Conservation (phyloP, 2,797 vertebrate genomes). For the Macropus fuliginosus region DNA sequence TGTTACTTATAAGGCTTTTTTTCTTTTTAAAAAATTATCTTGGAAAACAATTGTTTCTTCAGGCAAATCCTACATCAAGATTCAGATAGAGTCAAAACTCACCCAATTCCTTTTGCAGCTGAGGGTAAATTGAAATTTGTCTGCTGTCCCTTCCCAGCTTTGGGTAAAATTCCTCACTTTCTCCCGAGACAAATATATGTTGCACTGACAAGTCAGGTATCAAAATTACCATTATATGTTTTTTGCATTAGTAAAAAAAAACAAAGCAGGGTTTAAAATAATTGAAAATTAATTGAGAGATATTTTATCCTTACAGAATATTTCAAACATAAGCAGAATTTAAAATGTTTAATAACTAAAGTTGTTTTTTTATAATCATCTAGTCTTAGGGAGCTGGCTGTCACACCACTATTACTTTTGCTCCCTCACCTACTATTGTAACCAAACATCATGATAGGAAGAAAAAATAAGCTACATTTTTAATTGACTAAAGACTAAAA, state of each 20-base stretch:
- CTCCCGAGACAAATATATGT: neutral
- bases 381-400: neutral
- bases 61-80: slow-evolving; percentile 28
- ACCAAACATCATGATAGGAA: neutral
- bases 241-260: neutral
- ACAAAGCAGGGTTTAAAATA: neutral
- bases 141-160: slow-evolving; percentile 28
- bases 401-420: neutral
- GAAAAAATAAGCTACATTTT: neutral
- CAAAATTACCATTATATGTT: neutral
- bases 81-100: slow-evolving; percentile 13
- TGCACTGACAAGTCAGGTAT: slow-evolving; percentile 12
- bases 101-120: slow-evolving; percentile 4
- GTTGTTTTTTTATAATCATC: neutral
- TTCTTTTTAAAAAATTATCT: neutral
- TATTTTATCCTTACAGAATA: neutral
- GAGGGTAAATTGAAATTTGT: slow-evolving; percentile 34
- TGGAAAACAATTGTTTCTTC: slow-evolving; percentile 3
- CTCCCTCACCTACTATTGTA: neutral
- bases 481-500: neutral
- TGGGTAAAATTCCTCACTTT: slow-evolving; percentile 3
- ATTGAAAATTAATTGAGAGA: neutral
- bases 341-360: neutral
- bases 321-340: neutral
- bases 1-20: neutral